Evolutionary conservation across 2,888 invertebrate genomes (phyloP).

Genomic region (Hanleya hanleyi): DNA sequence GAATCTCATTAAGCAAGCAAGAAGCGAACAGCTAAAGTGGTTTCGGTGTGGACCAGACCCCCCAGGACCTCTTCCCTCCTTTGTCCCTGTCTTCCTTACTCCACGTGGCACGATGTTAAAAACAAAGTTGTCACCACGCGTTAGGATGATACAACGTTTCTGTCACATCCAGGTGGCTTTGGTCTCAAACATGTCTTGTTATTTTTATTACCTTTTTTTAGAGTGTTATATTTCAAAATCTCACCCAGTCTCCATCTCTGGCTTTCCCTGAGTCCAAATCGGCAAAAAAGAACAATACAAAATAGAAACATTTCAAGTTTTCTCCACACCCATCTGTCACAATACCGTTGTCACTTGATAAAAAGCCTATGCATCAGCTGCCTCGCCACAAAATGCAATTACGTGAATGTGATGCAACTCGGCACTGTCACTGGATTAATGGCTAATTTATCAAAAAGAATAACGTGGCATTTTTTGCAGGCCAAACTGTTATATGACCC

Average conservation of each 20-base stretch:
- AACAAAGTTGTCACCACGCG: background rate
- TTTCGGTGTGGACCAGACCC: background rate
- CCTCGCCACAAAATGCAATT: background rate
- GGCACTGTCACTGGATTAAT: background rate
- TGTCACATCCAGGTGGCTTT: background rate
- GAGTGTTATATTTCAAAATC: no score
- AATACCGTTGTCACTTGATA: background rate
- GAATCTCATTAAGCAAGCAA: background rate
- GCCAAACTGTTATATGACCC: background rate
- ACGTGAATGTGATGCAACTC: conserved; percentile 5
- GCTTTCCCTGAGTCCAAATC: no score
- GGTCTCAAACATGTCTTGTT: no score
- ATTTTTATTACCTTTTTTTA: no score
- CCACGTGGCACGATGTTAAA: no score
- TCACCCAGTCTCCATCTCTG: no score
- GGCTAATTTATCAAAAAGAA: conserved; percentile 5
- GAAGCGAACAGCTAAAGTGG: background rate
- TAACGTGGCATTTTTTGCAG: background rate
- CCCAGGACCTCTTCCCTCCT: no score
- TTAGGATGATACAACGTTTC: background rate
- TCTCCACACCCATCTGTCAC: conserved; percentile 10
- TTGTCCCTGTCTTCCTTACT: no score
- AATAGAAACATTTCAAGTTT: no score
- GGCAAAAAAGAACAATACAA: no score
- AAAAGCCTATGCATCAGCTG: background rate